Base-by-base conservation (phyloP, 2,888 invertebrate genomes). In the Patella ulyssiponensis region DNA sequence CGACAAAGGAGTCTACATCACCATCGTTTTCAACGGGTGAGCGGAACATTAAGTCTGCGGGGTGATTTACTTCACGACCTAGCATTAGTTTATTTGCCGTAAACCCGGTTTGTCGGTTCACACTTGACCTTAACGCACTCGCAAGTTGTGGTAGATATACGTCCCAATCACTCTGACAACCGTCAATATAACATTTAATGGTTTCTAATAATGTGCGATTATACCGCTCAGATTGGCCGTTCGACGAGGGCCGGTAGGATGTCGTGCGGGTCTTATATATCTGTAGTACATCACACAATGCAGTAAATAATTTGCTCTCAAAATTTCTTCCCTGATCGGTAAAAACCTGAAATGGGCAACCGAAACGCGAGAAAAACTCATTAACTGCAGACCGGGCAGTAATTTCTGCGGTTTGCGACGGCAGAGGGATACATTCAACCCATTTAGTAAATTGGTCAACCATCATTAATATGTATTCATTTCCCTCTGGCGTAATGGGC, bases 31-130 rank as follows among this genome's bases (percentile, higher is more conserved):
- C 27, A 27, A 27, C 27, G 27, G 27, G 27, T 27, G 27, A 27
- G 2, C 27, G 27, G 27, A 27, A 27, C 27, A 27, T 27, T 27
- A 27, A 27, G 27, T 27, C 27, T 27, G 27, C 27, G 27, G 27
- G 27, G 27, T 27, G 27, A 27, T 27, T 27, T 27, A 27, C 77
- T 58, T 82, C 80, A 11, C 79, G 53, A 5, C 80, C 81, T 15
- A 82, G 71, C 81, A 82, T 79, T 20, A 81, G n/a, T 14, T 44
- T 69, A 64, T 82, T 82, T 54, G 80, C 72, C 1, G 80, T 78
- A 69, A 75, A 79, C 4, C 80, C 79, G 0, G 78, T 81, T n/a
- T 74, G 71, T 15, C 79, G 7, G 70, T 82, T 81, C 3, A 73
- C 76, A 11, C 77, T 78, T 1, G 79, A 51, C 23, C 78, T 44